These are phyloP conservation scores for Gobiocypris rarus DNA, from an alignment of 2,113 vertebrate genomes.

Conservation along the genomic window DNA sequence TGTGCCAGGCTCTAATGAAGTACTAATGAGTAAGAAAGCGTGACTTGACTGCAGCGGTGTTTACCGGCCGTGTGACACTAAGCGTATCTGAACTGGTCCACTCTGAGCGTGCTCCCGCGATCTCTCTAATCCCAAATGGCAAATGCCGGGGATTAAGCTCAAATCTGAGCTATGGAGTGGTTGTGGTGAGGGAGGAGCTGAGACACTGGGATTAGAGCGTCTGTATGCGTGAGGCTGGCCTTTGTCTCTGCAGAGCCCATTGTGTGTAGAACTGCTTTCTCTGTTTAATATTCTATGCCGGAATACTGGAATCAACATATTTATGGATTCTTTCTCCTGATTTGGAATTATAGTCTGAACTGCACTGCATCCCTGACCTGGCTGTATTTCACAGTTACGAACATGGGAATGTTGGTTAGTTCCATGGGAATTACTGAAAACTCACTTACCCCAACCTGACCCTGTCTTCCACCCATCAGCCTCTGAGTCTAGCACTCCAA, in stretches of 20 bases:
- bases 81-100: not conserved
- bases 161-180: slow-evolving; percentile 44
- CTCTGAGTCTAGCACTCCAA: slow-evolving; percentile 58
- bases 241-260: slow-evolving; percentile 36
- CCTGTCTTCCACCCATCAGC: slow-evolving; percentile 20
- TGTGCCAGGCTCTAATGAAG: slow-evolving; percentile 32
- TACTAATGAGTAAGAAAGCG: slow-evolving; percentile 24
- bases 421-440: not conserved
- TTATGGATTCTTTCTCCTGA: not conserved
- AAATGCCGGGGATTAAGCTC: slow-evolving; percentile 50
- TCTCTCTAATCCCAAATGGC: slow-evolving; percentile 55
- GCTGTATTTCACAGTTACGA: slow-evolving; percentile 14
- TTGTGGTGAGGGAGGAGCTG: slow-evolving; percentile 25
- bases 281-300: not conserved
- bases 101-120: slow-evolving; percentile 8
- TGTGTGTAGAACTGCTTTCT: not conserved
- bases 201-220: slow-evolving; percentile 46
- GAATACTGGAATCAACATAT: not conserved
- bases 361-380: not conserved
- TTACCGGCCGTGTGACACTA: not conserved
- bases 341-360: not conserved
- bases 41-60: not conserved
- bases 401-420: slow-evolving; percentile 10
- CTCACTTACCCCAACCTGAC: slow-evolving; percentile 9
- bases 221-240: slow-evolving; percentile 37